Percentiles rank a stretch among this genome's conserved stretches.
Conservation (phyloP, 2,888 invertebrate species). For the Lydus trimaculatus region DNA sequence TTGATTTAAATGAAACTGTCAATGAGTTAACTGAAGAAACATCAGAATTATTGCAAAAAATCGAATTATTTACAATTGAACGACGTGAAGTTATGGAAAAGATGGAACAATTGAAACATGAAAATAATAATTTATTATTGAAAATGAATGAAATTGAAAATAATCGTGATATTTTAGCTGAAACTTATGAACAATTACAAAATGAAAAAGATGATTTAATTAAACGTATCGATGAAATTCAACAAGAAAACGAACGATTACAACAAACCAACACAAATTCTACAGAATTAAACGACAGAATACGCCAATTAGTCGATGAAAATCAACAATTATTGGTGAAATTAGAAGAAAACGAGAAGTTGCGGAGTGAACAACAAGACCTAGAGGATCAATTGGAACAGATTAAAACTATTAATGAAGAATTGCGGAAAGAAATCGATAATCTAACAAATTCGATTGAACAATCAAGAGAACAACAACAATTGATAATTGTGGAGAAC, state of each 20-base stretch:
- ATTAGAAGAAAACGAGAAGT: conserved; percentile 53
- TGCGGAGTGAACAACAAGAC: conserved; percentile 47
- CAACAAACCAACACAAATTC: background rate
- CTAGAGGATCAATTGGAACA: conserved; percentile 47
- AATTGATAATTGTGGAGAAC: conserved; percentile 51
- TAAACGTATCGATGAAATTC: conserved; percentile 44
- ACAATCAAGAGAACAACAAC: conserved; percentile 61
- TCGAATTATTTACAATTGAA: conserved; percentile 74
- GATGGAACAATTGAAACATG: conserved; percentile 68
- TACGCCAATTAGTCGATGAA: conserved; percentile 48
- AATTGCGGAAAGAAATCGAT: conserved; percentile 45
- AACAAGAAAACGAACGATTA: conserved; percentile 40
- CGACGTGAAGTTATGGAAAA: conserved; percentile 74
- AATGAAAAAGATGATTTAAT: conserved; percentile 62
- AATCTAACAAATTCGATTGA: conserved; percentile 63
- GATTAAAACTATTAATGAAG: conserved; percentile 46
- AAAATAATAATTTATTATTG: conserved; percentile 60
- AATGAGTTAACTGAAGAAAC: conserved; percentile 70
- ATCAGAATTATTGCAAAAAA: conserved; percentile 70
- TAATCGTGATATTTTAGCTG: conserved; percentile 56
- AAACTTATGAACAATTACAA: conserved; percentile 58
- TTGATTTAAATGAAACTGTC: conserved; percentile 65
- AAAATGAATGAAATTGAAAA: conserved; percentile 58
- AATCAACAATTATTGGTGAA: conserved; percentile 45
- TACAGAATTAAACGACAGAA: conserved; percentile 45